These are phyloP conservation scores for Meteorus colon DNA, from an alignment of 2,888 invertebrate species.

Conservation along the genomic window DNA sequence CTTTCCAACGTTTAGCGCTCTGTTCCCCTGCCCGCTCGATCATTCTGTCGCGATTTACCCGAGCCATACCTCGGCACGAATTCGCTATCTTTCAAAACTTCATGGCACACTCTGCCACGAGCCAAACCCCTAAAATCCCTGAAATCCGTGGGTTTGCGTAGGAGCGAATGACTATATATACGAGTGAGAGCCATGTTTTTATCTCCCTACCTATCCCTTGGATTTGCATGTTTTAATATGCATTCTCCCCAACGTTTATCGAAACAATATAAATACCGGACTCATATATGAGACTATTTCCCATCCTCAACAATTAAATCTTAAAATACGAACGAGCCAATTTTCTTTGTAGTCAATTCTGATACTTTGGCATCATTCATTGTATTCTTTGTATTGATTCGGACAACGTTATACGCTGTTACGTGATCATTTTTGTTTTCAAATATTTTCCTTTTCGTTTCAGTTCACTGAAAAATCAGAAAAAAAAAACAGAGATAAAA, in stretches of 20 bases:
- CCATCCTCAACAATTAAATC: constrained; percentile 57
- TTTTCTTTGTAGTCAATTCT: constrained; percentile 53
- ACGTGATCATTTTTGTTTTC: too few species aligned
- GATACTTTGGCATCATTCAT: neutral
- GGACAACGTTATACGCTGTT: too few species aligned
- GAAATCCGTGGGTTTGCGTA: constrained; percentile 19
- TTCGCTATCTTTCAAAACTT: constrained; percentile 42
- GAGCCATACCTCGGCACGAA: constrained; percentile 29
- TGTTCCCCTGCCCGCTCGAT: neutral
- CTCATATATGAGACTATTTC: constrained; percentile 56
- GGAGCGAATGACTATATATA: neutral
- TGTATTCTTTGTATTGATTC: neutral
- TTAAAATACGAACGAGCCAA: constrained; percentile 55
- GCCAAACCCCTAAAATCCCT: constrained; percentile 35
- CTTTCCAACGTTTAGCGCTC: neutral
- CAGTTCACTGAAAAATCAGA: neutral
- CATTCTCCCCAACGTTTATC: constrained; percentile 57
- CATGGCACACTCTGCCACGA: constrained; percentile 30
- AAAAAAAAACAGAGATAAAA: neutral
- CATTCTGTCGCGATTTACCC: constrained; percentile 7
- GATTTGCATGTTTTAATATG: constrained; percentile 62
- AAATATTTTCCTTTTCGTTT: too few species aligned
- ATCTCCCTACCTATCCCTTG: constrained; percentile 42
- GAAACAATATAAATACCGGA: constrained; percentile 60
- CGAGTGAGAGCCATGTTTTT: constrained; percentile 18